Base-by-base conservation (phyloP, 2,888 invertebrate genomes). In the Sturmia bella region DNA sequence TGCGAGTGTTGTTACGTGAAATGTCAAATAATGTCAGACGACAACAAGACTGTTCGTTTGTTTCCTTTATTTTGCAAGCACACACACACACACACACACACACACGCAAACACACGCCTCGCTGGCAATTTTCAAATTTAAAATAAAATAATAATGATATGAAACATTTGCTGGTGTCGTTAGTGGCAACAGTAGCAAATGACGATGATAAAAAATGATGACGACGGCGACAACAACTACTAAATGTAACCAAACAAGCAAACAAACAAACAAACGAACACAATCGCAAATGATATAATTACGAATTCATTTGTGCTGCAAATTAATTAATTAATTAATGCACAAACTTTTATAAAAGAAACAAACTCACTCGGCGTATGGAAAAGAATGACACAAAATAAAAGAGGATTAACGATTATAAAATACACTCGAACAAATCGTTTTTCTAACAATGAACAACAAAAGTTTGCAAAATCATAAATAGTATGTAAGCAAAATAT, bases 281-380 rank as follows among this genome's bases (percentile, higher is more conserved):
- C 68, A 80, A 80, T 70, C 78, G 78, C 59, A 70, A 78, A 82
- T 66, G 74, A 78, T 82, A 83, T 81, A 84, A 84, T 84, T 83
- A 84, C 83, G 79, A 82, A 84, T 84, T 83, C 82, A 84, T 83
- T 84, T 84, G 83, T 79, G 83, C 74, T 79, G 78, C 79, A 79
- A 84, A 84, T 84, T 84, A 84, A 83, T 81, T 84, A 83, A 83
- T 82, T 82, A 82, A 82, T 82, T 82, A 82, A 82, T 82, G 78
- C 82, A 82, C 64, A 76, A 76, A 63, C 17, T 52, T 61, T 12
- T 27, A 59, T 72, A 66, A n/a, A 27, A 19, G 66, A 4, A 5
- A 52, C 54, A 56, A 13, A 61, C 37, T 37, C 15, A 13, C 13
- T 41, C 41, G n/a, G n/a, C n/a, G n/a, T n/a, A 70, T 24, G 48